Percentiles rank a stretch among this genome's conserved stretches.
Evolutionary conservation across 2,888 invertebrate genomes (phyloP).

Genomic region (Perithous albicinctus): DNA sequence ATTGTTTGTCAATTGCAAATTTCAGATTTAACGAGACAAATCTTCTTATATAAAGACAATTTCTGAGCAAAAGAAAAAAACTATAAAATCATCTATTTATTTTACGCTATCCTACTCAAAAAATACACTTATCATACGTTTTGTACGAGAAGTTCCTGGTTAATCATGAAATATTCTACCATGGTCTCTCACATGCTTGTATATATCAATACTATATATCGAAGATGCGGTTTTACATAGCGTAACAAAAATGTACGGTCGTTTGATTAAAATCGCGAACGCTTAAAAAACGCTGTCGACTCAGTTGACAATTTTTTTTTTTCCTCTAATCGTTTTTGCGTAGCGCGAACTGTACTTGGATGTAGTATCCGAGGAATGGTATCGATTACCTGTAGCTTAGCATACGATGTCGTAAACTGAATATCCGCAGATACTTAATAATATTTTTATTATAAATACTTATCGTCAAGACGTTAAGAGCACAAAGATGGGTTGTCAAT

Average conservation of each 20-base stretch:
- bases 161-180: constrained; percentile 16
- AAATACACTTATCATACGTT: constrained; percentile 14
- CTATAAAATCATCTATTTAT: too few relatives aligned
- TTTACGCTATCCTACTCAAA: too few relatives aligned
- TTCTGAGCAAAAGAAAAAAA: too few relatives aligned
- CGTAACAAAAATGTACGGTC: not conserved
- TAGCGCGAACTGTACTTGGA: not conserved
- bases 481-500: not conserved
- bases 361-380: not conserved
- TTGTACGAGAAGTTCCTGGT: constrained; percentile 22
- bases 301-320: not conserved
- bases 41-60: too few relatives aligned
- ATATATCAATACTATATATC: constrained; percentile 23
- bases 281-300: not conserved
- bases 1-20: too few relatives aligned
- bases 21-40: too few relatives aligned
- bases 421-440: not conserved
- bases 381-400: not conserved
- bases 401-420: not conserved
- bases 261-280: not conserved
- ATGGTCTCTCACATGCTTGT: constrained; percentile 26
- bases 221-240: constrained; percentile 17
- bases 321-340: too few relatives aligned
- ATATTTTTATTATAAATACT: too few relatives aligned
- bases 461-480: too few relatives aligned